Base-by-base conservation (phyloP, 2,113 vertebrate species). In the Lutjanus erythropterus region DNA sequence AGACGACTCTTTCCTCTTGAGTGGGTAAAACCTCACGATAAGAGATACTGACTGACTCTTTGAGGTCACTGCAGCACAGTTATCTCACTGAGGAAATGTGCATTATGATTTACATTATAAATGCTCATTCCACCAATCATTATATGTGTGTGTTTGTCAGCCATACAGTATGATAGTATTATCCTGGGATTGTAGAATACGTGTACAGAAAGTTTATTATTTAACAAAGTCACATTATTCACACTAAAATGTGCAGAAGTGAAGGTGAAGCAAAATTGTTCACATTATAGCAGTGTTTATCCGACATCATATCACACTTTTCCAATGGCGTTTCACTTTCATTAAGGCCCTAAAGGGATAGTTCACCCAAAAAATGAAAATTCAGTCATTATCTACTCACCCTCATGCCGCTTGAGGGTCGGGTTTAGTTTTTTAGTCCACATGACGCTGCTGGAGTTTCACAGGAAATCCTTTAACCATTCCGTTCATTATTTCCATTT, bases 1-100 rank as follows among this genome's bases (percentile, higher is more conserved):
- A 83, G 80, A 89, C 50, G 16, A 71, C 80, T 72, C 71, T 67
- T 93, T 92, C 88, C 90, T 69, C 88, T 86, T 81, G 81, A 88
- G 87, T 86, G 86, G 67, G 46, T 92, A 85, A 80, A 86, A 86
- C 46, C 88, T 85, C 85, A 71, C 71, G 46, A 84, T 88, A 84
- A 56, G 87, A 84, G 91, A 90, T 78, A 41, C 86, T 86, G 89
- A 88, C 81, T 88, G 92, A 93, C 92, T 94, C 91, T 94, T 92
- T 90, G 89, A 91, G 93, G 94, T 93, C 94, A 92, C 75, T 16
- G 81, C 64, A 76, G 64, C 56, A 42, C 65, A 29, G 41, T 9
- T 7, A 61, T 65, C 83, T 23, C 9, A 52, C 85, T 31, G 25
- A 71, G 75, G 31, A 80, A 66, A 65, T 75, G 72, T 74, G 64